A percentile compares a stretch with the other conserved stretches of the same genome.
Evolutionary conservation across 2,113 vertebrate species (phyloP).

Genomic region (Psammodynastes pulverulentus): DNA sequence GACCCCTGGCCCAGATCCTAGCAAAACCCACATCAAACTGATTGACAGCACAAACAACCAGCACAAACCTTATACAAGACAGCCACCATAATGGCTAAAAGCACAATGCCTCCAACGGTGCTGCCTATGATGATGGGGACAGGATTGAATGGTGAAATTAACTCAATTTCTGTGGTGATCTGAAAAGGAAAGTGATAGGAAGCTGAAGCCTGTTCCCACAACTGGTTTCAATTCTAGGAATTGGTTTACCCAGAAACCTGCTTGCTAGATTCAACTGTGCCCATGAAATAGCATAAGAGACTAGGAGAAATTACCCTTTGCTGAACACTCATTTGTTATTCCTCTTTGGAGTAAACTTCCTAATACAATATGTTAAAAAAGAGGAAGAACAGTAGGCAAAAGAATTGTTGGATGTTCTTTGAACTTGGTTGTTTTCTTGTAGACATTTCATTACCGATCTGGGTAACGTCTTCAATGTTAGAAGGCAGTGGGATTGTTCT

Average conservation of each 20-base stretch:
- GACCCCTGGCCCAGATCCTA: too few relatives aligned
- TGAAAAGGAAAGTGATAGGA: conserved; percentile 31
- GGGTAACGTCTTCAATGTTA: neutral
- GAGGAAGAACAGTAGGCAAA: neutral
- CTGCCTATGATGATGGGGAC: conserved; percentile 72
- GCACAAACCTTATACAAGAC: conserved; percentile 71
- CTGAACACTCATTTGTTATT: neutral
- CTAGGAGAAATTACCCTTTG: neutral
- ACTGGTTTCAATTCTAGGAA: neutral
- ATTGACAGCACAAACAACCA: neutral
- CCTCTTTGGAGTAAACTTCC: neutral
- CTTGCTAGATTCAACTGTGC: neutral
- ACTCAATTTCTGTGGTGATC: conserved; percentile 69
- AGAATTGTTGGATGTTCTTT: neutral
- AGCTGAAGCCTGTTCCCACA: neutral
- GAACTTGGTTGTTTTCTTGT: neutral
- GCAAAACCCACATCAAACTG: neutral
- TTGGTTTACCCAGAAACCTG: neutral
- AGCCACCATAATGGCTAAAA: conserved; percentile 67
- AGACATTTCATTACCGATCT: neutral
- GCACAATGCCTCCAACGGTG: conserved; percentile 66
- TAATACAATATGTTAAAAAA: neutral
- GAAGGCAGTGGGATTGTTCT: neutral
- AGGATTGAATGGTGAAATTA: conserved; percentile 65
- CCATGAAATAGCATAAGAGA: neutral